Evolutionary conservation across 1,140 invertebrate species (phyloP).

Genomic region (Heliconius hermathena): DNA sequence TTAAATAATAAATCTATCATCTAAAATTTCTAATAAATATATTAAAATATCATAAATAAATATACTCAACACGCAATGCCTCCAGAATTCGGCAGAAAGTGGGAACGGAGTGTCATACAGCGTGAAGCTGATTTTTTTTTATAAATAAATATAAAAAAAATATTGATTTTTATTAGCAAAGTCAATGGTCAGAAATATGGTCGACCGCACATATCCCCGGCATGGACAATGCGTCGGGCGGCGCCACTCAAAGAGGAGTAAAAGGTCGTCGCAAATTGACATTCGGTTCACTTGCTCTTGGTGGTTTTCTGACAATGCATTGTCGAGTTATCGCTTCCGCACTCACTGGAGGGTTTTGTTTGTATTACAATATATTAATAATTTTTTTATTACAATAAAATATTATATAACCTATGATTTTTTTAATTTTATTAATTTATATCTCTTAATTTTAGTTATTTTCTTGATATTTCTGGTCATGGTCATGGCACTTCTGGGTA

Average conservation of each 20-base stretch:
- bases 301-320: slow-evolving; percentile 64
- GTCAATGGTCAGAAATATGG: slow-evolving; percentile 66
- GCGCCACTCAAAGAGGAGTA: slow-evolving; percentile 34
- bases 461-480: slow-evolving; percentile 59
- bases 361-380: slow-evolving; percentile 32
- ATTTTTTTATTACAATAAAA: background rate
- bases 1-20: too few relatives aligned
- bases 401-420: too few relatives aligned
- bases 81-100: too few relatives aligned
- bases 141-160: background rate
- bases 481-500: slow-evolving; percentile 56
- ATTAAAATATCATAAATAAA: background rate
- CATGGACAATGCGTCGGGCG: slow-evolving; percentile 60
- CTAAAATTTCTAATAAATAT: too few relatives aligned
- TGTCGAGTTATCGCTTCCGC: slow-evolving; percentile 58
- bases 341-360: slow-evolving; percentile 65
- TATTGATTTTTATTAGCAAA: slow-evolving; percentile 35
- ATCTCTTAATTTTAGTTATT: slow-evolving; percentile 52
- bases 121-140: too few relatives aligned
- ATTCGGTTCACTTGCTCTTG: slow-evolving; percentile 54
- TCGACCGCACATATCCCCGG: slow-evolving; percentile 66
- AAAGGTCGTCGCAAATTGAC: slow-evolving; percentile 58
- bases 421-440: background rate
- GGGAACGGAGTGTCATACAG: too few relatives aligned
- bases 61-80: background rate